Percentiles rank a stretch among this genome's conserved stretches.
These are phyloP conservation scores for Metopolophium dirhodum DNA, from an alignment of 1,140 invertebrate species.

Conservation along the genomic window DNA sequence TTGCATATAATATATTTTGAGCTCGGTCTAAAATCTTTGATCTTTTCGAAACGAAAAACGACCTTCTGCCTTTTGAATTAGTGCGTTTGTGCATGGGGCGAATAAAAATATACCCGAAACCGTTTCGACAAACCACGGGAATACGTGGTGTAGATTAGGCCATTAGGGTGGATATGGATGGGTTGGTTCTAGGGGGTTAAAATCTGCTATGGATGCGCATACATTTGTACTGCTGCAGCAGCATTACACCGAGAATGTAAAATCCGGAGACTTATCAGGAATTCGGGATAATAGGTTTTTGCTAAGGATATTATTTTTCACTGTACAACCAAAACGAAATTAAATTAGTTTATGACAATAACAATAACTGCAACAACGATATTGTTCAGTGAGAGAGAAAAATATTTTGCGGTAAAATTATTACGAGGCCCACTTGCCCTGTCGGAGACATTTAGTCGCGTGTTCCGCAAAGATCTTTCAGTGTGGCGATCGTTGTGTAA, in stretches of 20 bases:
- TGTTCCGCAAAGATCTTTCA: background rate
- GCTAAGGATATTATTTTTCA: background rate
- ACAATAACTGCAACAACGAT: background rate
- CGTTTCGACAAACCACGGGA: background rate
- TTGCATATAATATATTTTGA: background rate
- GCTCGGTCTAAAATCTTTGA: background rate
- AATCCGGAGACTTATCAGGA: background rate
- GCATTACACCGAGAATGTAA: background rate
- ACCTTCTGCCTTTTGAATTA: background rate
- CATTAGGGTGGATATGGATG: background rate
- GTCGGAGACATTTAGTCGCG: background rate
- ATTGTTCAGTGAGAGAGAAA: background rate
- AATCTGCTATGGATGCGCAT: background rate
- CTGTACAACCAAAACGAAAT: background rate
- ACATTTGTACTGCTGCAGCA: background rate
- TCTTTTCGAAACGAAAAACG: background rate
- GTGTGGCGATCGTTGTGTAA: background rate
- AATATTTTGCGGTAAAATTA: background rate
- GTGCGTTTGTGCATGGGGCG: background rate
- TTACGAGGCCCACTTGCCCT: background rate
- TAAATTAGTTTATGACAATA: background rate
- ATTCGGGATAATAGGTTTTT: background rate
- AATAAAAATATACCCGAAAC: background rate
- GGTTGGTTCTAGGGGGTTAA: background rate
- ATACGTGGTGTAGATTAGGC: background rate